Percentiles rank a stretch among this genome's conserved stretches.
These are phyloP conservation scores for Neuroterus valhalla DNA, from an alignment of 1,140 invertebrate species.

Conservation along the genomic window DNA sequence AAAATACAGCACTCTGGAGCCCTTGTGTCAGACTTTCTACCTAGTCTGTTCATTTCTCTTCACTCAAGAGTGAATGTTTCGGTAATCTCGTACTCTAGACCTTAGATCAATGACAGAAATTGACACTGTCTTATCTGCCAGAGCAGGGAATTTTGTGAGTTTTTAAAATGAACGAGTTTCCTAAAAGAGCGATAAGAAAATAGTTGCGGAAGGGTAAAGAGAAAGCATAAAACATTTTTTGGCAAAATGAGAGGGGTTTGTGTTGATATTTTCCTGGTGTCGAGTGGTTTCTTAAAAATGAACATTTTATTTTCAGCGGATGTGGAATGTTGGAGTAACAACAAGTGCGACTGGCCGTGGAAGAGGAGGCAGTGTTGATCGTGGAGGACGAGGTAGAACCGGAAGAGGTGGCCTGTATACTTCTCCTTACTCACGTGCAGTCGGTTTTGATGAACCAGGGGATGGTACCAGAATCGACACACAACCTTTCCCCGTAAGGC, in stretches of 20 bases:
- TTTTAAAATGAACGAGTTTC: background rate
- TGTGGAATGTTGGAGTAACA: slow-evolving; percentile 70
- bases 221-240: too few species aligned
- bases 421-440: slow-evolving; percentile 76
- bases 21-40: slow-evolving; percentile 51
- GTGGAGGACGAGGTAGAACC: slow-evolving; percentile 74
- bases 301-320: slow-evolving; percentile 58
- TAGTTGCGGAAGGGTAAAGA: background rate
- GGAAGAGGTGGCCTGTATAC: slow-evolving; percentile 75
- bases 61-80: slow-evolving; percentile 28
- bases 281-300: background rate
- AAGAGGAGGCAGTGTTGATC: slow-evolving; percentile 79
- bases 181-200: background rate
- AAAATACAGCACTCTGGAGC: slow-evolving; percentile 57
- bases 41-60: slow-evolving; percentile 32
- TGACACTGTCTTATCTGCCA: background rate
- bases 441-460: slow-evolving; percentile 76
- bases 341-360: slow-evolving; percentile 68
- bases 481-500: slow-evolving; percentile 67
- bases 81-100: background rate
- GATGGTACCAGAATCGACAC: slow-evolving; percentile 67
- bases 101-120: slow-evolving; percentile 11
- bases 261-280: too few species aligned
- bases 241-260: too few species aligned
- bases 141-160: background rate